Evolutionary conservation across 2,888 invertebrate genomes (phyloP).

Genomic region (Ecdyonurus torrentis): DNA sequence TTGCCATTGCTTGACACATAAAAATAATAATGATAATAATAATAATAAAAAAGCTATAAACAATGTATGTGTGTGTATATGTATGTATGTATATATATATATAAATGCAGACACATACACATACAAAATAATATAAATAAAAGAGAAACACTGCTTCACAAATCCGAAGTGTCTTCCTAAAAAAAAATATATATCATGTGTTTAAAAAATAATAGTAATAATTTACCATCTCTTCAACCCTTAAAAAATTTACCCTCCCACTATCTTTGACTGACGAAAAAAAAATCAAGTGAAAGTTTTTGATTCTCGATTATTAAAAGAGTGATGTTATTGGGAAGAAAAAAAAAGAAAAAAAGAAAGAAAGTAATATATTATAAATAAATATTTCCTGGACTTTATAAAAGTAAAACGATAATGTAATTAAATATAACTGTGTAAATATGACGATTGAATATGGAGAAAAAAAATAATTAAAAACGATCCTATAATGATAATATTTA

Average conservation of each 20-base stretch:
- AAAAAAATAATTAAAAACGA: neutral
- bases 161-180: constrained; percentile 11
- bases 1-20: constrained; percentile 4
- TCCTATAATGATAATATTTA: neutral
- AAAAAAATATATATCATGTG: neutral
- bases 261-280: neutral
- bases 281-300: neutral
- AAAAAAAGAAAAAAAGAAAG: too few species aligned
- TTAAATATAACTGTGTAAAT: neutral
- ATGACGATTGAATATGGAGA: neutral
- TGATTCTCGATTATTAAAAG: neutral
- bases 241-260: neutral
- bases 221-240: neutral
- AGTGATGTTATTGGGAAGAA: neutral
- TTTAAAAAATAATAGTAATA: neutral
- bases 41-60: constrained; percentile 3
- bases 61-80: too few species aligned
- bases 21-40: constrained; percentile 2
- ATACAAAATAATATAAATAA: too few species aligned
- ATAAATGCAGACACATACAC: too few species aligned
- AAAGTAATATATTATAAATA: too few species aligned
- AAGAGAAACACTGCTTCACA: constrained; percentile 8
- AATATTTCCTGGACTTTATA: neutral
- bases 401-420: too few species aligned
- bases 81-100: too few species aligned